Evolutionary conservation across 2,888 invertebrate genomes (phyloP), one percentile per base, ranked within the genome.

Genomic region (Rhodophaea formosa): DNA sequence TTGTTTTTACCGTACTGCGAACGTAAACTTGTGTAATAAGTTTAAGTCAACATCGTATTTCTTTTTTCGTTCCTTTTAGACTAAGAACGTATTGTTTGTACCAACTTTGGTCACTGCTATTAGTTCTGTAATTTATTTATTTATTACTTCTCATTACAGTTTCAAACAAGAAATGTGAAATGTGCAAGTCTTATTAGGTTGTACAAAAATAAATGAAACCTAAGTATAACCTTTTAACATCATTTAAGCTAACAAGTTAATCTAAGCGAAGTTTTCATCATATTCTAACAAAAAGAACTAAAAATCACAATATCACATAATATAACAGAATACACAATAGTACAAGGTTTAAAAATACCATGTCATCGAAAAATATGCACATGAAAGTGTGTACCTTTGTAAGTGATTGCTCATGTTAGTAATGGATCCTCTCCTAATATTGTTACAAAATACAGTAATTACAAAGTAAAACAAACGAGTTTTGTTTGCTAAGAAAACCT

Each of bases 191-290:
- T 82, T 84, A 82, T 78, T 75, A 68, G 67, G 79, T 82, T 83
- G 78, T 86, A 88, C 76, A 88, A 90, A 89, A 88, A 87, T 88
- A 88, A 90, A 83, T 82, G 83, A 82, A 86, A 84, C 79, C 74
- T 80, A 83, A 80, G 72, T 77, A 75, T 67, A 71, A 72, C 72
- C 75, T 79, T 75, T 77, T 77, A 82, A 82, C 79, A 76, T 69
- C 66, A 70, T 76, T 78, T 72, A 80, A 72, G 80, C 82, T 84
- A 85, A 82, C 72, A 77, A 77, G 78, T 79, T 76, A 77, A 71
- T 75, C 77, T 79, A 82, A 80, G 79, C 82, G 71, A 77, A 67
- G 64, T 71, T 74, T 71, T 72, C 59, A 57, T 64, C 62, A 77
- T 79, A 77, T 69, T 76, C 78, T 79, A 87, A 84, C 78, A 78